Evolutionary conservation across 2,113 vertebrate genomes (phyloP), one percentile per base, ranked within the genome.

Genomic region (Ploceus nigricollis): DNA sequence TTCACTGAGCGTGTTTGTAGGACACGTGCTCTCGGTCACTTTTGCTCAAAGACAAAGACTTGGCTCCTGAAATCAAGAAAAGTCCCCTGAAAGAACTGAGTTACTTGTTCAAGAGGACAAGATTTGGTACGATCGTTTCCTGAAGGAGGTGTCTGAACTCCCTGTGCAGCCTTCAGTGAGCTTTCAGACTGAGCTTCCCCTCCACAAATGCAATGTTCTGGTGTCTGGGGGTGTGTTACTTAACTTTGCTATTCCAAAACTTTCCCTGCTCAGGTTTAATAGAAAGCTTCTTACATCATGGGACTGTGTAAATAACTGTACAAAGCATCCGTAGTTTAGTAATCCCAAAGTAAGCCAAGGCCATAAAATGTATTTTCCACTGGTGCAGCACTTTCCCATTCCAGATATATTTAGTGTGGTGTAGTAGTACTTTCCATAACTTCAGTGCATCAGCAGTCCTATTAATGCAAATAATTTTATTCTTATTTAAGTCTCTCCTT

Each of bases 41-140:
- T 53, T 42, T 82, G 33, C 33, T 63, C 60, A 22, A 14, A 68
- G 31, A 23, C 60, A 16, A 14, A 70, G 33, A 21, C 28, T 50
- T 76, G 12, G 21, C 3, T 73, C 10, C 35, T 87, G 54, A 69
- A 73, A 65, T 69, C 17, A 69, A 75, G 75, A 31, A 2, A 8
- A 84, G 10, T 50, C 10, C 50, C 51, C 70, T 51, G 35, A 71
- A 80, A 82, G 25, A 35, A 2, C 4, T 6, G 27, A 53, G 11
- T 69, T 54, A 21, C 21, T 50, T 31, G 7, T 65, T 88, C 10
- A 45, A 56, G 44, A 21, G 15, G 33, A 33, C 18, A 24, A 9
- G 35, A 12, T 63, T 23, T 56, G 63, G 17, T 45, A 19, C 1
- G 1, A 12, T 42, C 0, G 0, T 53, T 19, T 42, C 15, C 35